Evolutionary conservation across 2,797 vertebrate genomes (phyloP), one percentile per base, ranked within the genome.

Genomic region (Poecilia picta): DNA sequence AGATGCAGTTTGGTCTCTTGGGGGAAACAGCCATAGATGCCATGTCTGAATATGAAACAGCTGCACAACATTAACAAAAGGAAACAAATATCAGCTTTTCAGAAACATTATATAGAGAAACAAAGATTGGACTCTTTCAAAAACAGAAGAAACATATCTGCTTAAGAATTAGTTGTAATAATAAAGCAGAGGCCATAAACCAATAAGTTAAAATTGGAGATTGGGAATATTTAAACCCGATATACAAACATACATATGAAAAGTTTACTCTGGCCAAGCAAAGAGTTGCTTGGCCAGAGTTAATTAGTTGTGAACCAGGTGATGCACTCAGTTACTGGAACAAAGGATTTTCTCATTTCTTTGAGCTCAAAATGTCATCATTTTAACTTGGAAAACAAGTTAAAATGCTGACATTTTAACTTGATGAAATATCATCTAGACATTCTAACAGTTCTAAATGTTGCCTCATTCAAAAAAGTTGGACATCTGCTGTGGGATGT

Each of bases 21-120:
- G 77, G 80, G 80, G 73, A 84, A 80, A 88, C 59, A 81, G 75
- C 80, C 72, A 13, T 23, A 80, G 68, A 45, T 73, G 77, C 45
- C 39, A 8, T 6, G 45, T 28, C 73, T 59, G 53, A 76, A 68
- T 80, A 72, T 68, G 62, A 49, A 74, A 45, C 57, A 18, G 2
- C 23, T 81, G 5, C 18, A 43, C 45, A 71, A 2, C 16, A n/a
- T 71, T 71, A 7, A 43, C 23, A 43, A n/a, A 70, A 68, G 11
- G 33, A 12, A 70, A 23, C 23, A 13, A 43, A 13, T n/a, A 13
- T 39, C 10, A 41, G 36, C 25, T n/a, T 70, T 25, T 25, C 6
- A 20, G 41, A 41, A 70, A 41, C 2, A 0, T 5, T 25, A 68
- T 39, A 12, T 11, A 23, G 18, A 41, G 33, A 68, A 68, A 39